Evolutionary conservation across 64 coral and sea anemone species (phyloP).

Genomic region (Platygyra sinensis): DNA sequence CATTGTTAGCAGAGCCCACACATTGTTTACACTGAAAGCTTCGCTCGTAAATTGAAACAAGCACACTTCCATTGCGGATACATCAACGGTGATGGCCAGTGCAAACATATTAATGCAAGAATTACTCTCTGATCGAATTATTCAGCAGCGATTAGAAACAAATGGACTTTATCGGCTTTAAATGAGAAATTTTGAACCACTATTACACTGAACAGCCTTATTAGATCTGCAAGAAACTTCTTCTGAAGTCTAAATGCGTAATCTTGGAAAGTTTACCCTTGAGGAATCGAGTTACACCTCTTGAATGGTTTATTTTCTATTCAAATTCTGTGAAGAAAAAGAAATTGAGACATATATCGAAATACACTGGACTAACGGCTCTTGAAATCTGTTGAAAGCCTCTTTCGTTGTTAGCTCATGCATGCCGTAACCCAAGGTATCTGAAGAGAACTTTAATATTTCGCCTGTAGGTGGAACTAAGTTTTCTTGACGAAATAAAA

Average conservation of each 20-base stretch:
- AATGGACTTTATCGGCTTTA: not conserved
- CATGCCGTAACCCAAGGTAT: not conserved
- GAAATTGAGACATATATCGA: constrained; percentile 29
- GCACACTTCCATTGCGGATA: constrained; percentile 32
- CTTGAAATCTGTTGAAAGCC: constrained; percentile 23
- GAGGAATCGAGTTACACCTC: constrained; percentile 7
- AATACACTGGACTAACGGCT: not conserved
- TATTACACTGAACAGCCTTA: not conserved
- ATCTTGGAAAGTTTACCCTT: not conserved
- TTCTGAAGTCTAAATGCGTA: not conserved
- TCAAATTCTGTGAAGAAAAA: not conserved
- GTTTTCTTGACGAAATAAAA: not conserved
- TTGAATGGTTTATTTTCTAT: not conserved
- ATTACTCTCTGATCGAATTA: not conserved
- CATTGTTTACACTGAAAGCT: constrained; percentile 32
- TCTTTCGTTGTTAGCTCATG: not conserved
- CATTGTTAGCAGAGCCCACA: constrained; percentile 41
- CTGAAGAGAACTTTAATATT: not conserved
- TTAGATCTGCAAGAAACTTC: not conserved
- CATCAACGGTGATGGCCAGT: constrained; percentile 5
- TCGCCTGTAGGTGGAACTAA: not conserved
- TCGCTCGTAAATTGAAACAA: constrained; percentile 47
- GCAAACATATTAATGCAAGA: constrained; percentile 28
- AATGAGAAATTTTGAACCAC: not conserved
- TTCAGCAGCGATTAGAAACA: not conserved